Evolutionary conservation across 2,797 vertebrate species (phyloP).

Genomic region (Myotis pilosus): DNA sequence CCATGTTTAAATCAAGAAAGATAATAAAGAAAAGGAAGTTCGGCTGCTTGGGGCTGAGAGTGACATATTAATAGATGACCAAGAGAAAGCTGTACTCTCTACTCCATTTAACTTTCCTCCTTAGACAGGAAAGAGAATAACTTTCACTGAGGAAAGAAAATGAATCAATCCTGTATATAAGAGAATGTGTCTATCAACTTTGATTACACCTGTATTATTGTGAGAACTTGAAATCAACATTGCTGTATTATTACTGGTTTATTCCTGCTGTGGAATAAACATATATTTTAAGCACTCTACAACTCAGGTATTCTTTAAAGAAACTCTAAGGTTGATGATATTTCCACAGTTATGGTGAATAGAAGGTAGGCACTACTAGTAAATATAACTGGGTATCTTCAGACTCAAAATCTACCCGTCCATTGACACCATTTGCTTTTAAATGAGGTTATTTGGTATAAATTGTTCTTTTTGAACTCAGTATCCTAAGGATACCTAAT

Average conservation of each 20-base stretch:
- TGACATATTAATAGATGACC: neutral
- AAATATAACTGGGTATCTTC: neutral
- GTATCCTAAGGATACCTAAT: neutral
- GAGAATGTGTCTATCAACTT: neutral
- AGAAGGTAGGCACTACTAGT: neutral
- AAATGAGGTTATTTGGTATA: neutral
- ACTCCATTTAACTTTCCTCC: neutral
- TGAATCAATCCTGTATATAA: neutral
- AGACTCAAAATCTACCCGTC: neutral
- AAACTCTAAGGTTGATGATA: neutral
- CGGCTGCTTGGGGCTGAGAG: neutral
- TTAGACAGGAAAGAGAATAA: neutral
- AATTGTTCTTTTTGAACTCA: neutral
- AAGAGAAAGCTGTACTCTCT: neutral
- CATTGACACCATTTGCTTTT: neutral
- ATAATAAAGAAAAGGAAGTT: neutral
- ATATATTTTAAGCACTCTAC: neutral
- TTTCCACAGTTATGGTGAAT: neutral
- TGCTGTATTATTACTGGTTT: neutral
- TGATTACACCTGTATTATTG: neutral
- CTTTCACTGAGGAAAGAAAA: neutral
- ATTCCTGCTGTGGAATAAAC: neutral
- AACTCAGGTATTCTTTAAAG: neutral
- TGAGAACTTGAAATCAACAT: neutral
- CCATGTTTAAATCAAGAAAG: neutral